Percentiles rank a stretch among this genome's conserved stretches.
These are phyloP conservation scores for Heteromyza rotundicornis DNA, from an alignment of 2,888 invertebrate species.

Conservation along the genomic window DNA sequence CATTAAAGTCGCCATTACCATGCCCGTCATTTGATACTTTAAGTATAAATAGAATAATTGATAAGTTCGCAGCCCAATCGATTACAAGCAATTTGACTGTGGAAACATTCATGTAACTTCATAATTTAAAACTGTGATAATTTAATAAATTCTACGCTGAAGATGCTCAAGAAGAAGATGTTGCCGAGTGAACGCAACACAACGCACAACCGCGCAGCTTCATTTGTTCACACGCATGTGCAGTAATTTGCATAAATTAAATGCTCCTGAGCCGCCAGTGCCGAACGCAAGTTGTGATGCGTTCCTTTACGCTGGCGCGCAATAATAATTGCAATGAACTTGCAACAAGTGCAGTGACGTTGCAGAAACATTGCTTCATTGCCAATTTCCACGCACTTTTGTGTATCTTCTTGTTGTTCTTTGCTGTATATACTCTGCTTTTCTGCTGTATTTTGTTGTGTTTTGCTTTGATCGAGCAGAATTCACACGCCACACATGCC, in stretches of 20 bases:
- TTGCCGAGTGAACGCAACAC: too few relatives aligned
- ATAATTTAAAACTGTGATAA: constrained; percentile 25
- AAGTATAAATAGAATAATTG: neutral
- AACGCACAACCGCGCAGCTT: constrained; percentile 13
- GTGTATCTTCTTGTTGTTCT: constrained; percentile 9
- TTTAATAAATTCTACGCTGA: constrained; percentile 19
- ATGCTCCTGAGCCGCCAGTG: constrained; percentile 11
- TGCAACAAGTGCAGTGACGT: constrained; percentile 24
- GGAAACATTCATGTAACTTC: neutral
- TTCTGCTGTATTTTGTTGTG: constrained; percentile 2
- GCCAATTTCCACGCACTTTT: neutral
- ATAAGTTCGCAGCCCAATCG: neutral
- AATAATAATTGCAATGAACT: constrained; percentile 27
- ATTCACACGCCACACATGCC: constrained; percentile 35
- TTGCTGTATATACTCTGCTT: constrained; percentile 3
- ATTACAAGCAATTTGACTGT: too few relatives aligned
- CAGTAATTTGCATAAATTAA: constrained; percentile 39
- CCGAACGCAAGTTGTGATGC: constrained; percentile 8
- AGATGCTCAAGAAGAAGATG: neutral
- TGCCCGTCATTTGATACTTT: neutral
- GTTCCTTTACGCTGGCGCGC: constrained; percentile 10
- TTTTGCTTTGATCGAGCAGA: constrained; percentile 14
- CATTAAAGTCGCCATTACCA: neutral
- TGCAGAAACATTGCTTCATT: constrained; percentile 3
- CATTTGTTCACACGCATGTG: constrained; percentile 39